Evolutionary conservation across 1,140 invertebrate species (phyloP), one percentile per base, ranked within the genome.

Genomic region (Polypedilum pembai): DNA sequence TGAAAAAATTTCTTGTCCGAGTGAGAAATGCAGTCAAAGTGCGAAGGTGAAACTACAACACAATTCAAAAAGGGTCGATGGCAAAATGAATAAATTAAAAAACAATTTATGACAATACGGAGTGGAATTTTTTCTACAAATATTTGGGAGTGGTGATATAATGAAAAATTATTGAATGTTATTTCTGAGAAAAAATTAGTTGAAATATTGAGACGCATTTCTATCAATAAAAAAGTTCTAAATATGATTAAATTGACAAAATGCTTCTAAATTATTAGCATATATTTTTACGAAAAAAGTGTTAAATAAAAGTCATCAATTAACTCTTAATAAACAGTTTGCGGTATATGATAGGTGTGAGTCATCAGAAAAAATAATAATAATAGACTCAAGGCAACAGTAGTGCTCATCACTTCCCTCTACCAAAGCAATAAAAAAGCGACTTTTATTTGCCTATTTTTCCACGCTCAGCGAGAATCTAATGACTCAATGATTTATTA

Each of bases 81-180:
- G 24, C 24, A 33, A 33, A 33, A 56, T 18, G n/a, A 73, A 73
- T 40, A 73, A 73, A 73, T 73, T 40, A 73, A 73, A 73, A 73
- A 73, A 73, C 73, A 40, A 24, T 40, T 73, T 73, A 73, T 40
- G 24, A 73, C 21, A 73, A 8, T 12, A 73, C 21, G n/a, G 15
- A 18, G 5, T 15, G 40, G 12, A 40, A 40, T 73, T 24, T 8
- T 8, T 15, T 8, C 15, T 73, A 15, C 7, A 33, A 33, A 8
- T 40, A 73, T 40, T 33, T 24, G 40, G 40, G 73, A 56, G 45
- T 56, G 45, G 45, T 15, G 15, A 56, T 56, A 12, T 33, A 56
- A 56, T 56, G 45, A 56, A 56, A 33, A 33, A 33, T 33, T 33
- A 33, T 33, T 33, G 24, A 33, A 33, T 33, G 24, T 33, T 33